Evolutionary conservation across 2,797 vertebrate species (phyloP).

Genomic region (Smutsia temminckii): DNA sequence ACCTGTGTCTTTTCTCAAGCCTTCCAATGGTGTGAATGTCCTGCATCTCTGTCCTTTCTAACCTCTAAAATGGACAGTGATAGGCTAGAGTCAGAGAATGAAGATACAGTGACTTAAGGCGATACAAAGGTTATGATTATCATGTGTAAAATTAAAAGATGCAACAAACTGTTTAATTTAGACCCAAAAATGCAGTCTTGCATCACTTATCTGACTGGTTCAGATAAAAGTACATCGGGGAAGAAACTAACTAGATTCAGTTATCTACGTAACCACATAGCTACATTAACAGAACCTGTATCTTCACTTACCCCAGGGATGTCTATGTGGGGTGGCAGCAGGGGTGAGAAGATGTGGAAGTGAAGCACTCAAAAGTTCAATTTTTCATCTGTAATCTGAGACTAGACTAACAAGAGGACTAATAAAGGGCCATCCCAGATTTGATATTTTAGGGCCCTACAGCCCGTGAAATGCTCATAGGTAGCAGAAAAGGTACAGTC

Average conservation of each 20-base stretch:
- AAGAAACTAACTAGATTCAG: neutral
- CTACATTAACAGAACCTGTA: neutral
- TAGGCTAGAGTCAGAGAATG: neutral
- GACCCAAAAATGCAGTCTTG: slow-evolving; percentile 15
- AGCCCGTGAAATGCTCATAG: slow-evolving; percentile 35
- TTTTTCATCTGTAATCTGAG: neutral
- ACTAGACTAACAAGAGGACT: neutral
- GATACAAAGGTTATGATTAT: neutral
- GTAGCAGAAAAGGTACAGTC: neutral
- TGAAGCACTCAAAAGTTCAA: neutral
- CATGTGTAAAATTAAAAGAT: slow-evolving; percentile 2
- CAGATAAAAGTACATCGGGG: neutral
- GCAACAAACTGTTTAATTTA: neutral
- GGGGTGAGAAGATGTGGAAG: neutral
- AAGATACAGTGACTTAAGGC: neutral
- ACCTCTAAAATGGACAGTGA: neutral
- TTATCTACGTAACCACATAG: neutral
- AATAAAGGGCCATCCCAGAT: neutral
- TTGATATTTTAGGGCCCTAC: neutral
- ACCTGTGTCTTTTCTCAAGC: neutral
- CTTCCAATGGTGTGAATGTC: neutral
- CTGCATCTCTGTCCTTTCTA: neutral
- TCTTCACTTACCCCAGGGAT: neutral
- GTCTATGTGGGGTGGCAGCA: neutral
- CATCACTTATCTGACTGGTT: slow-evolving; percentile 10